These are phyloP conservation scores for Myotis yumanensis DNA, from an alignment of 2,113 vertebrate genomes.

Conservation along the genomic window DNA sequence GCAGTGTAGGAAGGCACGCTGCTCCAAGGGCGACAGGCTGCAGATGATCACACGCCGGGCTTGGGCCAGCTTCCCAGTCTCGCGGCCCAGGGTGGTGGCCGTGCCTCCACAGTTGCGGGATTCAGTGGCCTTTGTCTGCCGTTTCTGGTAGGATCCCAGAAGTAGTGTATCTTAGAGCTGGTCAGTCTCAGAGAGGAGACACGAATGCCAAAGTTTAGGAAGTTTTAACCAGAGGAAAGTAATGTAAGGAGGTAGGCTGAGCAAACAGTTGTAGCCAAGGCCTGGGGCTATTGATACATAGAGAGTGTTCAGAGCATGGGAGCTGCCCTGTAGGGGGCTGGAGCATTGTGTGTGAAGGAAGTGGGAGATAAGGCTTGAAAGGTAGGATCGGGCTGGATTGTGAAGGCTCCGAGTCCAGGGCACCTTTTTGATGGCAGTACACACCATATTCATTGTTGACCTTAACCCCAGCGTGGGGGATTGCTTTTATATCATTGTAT, in stretches of 20 bases:
- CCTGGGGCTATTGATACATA: neutral
- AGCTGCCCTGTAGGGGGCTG: neutral
- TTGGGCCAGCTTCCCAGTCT: slow-evolving; percentile 90
- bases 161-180: neutral
- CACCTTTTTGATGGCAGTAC: neutral
- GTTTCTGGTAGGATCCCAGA: slow-evolving; percentile 30
- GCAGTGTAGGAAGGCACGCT: slow-evolving; percentile 88
- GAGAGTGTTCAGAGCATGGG: rapidly evolving
- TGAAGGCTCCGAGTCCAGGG: neutral
- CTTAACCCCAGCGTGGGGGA: no score
- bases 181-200: neutral
- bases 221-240: neutral
- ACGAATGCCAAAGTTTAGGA: neutral
- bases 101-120: rapidly evolving
- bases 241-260: neutral
- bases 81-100: slow-evolving; percentile 84
- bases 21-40: slow-evolving; percentile 94
- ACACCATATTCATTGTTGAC: neutral
- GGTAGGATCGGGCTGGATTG: no score
- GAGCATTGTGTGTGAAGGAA: neutral
- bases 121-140: neutral
- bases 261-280: neutral
- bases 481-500: neutral
- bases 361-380: neutral
- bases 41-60: slow-evolving; percentile 92